A percentile compares a stretch with the other conserved stretches of the same genome.
Conservation (phyloP, 1,140 invertebrate species). For the Chymomyza costata region DNA sequence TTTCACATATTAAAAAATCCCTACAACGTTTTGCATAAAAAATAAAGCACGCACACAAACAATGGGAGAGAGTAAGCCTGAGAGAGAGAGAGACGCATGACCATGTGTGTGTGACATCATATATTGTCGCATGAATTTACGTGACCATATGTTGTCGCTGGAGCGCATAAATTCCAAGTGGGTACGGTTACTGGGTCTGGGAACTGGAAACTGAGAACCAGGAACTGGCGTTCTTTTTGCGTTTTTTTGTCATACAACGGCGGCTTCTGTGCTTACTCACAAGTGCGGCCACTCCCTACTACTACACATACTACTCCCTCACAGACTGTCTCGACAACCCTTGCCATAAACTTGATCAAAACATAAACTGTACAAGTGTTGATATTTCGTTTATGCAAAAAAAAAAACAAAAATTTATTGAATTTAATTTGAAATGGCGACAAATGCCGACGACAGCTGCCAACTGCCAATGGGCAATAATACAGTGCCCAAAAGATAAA, state of each 20-base stretch:
- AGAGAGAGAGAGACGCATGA: no score
- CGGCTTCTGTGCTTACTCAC: slow-evolving; percentile 21
- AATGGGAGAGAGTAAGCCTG: no score
- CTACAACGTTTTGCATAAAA: slow-evolving; percentile 69
- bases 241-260: slow-evolving; percentile 22
- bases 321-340: background rate
- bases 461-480: no score
- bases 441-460: slow-evolving; percentile 52
- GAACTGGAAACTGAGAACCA: no score
- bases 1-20: slow-evolving; percentile 67
- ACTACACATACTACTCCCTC: background rate
- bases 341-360: background rate
- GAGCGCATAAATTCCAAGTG: slow-evolving; percentile 68
- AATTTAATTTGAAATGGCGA: slow-evolving; percentile 71
- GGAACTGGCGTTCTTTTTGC: slow-evolving; percentile 13
- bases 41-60: slow-evolving; percentile 52
- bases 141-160: slow-evolving; percentile 72
- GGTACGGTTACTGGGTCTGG: no score
- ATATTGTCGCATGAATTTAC: slow-evolving; percentile 73
- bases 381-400: slow-evolving; percentile 54
- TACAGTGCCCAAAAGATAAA: no score
- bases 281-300: slow-evolving; percentile 33
- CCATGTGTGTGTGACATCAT: slow-evolving; percentile 66
- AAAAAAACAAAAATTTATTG: slow-evolving; percentile 56
- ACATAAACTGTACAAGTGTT: slow-evolving; percentile 45